Base-by-base conservation (phyloP, 2,113 vertebrate species). In the Poecile atricapillus region DNA sequence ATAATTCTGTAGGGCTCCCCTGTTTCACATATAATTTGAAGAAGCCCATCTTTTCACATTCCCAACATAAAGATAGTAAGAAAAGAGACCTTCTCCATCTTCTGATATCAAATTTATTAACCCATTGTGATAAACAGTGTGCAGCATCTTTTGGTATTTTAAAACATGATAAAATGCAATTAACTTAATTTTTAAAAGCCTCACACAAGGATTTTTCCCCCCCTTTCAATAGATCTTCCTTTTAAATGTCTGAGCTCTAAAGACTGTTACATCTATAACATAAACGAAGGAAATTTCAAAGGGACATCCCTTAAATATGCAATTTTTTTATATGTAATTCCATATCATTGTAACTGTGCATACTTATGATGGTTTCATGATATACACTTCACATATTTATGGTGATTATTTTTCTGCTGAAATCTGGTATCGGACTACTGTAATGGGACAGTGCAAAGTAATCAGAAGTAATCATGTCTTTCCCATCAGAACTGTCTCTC, bases 401-500 rank as follows among this genome's bases (percentile, higher is more conserved):
- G 80, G 25, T 55, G 83, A 87, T 63, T 31, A 53, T 90, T 89
- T 93, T 75, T 43, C 39, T 39, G 47, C 10, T 71, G 49, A 96
- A 97, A 97, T 87, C n/a, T 91, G 47, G 28, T 85, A 87, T 82
- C 39, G 35, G 55, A 92, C 62, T 13, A 58, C 78, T 92, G n/a
- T 70, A 83, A 37, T 90, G 83, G 90, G 64, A 56, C 33, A 92
- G 46, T 79, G n/a, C 16, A 71, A 37, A 49, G 49, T 89, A 95
- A 96, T 86, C 91, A 90, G 65, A 96, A 94, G n/a, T 80, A 91
- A 83, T 87, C 81, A 84, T 86, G 65, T 76, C 23, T 87, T 97
- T 80, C 37, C 11, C 53, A 73, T 96, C 88, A 69, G 63, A 96
- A 60, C 55, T 93, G 44, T 79, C 95, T 89, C 15, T 71, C 69